Percentiles rank a stretch among this genome's conserved stretches.
Evolutionary conservation across 2,888 invertebrate genomes (phyloP).

Genomic region (Diarsia mendica): DNA sequence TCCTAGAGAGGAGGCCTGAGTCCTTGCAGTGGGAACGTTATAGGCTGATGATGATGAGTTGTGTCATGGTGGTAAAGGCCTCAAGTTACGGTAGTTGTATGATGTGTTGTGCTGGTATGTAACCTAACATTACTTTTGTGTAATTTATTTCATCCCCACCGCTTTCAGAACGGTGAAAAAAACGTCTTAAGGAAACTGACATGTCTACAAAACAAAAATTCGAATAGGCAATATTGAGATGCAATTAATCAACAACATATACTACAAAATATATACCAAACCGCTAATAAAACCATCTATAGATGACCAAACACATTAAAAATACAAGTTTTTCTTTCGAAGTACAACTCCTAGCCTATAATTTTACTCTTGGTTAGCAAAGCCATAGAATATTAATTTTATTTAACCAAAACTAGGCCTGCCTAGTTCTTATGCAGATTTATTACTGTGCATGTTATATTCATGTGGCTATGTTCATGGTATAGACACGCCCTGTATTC

Average conservation of each 20-base stretch:
- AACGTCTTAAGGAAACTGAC: neutral
- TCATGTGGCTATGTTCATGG: constrained; percentile 8
- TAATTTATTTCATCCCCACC: neutral
- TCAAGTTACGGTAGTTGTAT: too few relatives aligned
- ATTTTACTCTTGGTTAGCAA: neutral
- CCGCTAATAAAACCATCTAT: constrained; percentile 7
- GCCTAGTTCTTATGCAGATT: constrained; percentile 39
- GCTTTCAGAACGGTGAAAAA: neutral
- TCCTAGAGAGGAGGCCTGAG: too few relatives aligned
- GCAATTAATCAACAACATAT: constrained; percentile 8
- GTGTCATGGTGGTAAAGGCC: too few relatives aligned
- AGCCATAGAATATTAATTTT: constrained; percentile 45
- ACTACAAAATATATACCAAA: neutral
- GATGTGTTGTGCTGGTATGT: too few relatives aligned
- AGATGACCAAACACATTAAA: neutral
- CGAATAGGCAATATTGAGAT: neutral
- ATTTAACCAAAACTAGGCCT: constrained; percentile 8
- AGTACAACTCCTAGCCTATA: constrained; percentile 4
- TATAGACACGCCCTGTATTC: constrained; percentile 16
- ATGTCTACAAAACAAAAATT: neutral
- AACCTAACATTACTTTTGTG: neutral
- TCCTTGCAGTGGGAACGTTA: too few relatives aligned
- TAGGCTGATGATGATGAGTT: too few relatives aligned
- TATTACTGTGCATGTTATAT: constrained; percentile 29
- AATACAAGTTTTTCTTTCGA: constrained; percentile 9